Base-by-base conservation (phyloP, 2,113 vertebrate genomes). In the Semicossyphus pulcher region DNA sequence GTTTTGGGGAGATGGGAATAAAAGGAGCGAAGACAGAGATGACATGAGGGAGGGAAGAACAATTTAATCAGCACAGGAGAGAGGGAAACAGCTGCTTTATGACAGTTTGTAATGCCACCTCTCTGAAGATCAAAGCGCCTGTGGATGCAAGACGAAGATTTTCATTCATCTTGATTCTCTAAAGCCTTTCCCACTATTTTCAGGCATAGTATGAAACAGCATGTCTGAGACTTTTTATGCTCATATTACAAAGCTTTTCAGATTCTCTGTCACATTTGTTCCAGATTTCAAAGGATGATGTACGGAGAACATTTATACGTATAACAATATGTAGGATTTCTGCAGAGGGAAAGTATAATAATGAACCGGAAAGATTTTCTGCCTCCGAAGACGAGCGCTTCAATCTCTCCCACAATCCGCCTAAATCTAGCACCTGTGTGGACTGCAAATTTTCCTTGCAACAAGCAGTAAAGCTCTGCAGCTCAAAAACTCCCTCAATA, bases 1-100 rank as follows among this genome's bases (percentile, higher is more conserved):
- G 65, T 54, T 76, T 79, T 29, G 20, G 12, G 21, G 37, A 25
- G 51, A 64, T 56, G 37, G 26, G 26, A 71, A 34, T 37, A 36
- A 82, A 63, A 61, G 39, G n/a, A 45, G 47, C 14, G 25, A 48
- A 44, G 54, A 28, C 39, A 9, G 12, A n/a, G 41, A 62, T 48
- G 63, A 72, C 21, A 1, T 14, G 65, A 72, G 49, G 39, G 76
- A 61, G 58, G 66, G 76, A 76, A 59, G 57, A 76, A 74, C 73
- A 85, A 76, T 75, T 86, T 48, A 67, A 76, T 79, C 54, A 52
- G 41, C 49, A 45, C 53, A 64, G 51, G 41, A 79, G 5, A n/a
- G 74, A 75, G 60, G n/a, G 86, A 83, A 85, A 48, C 77, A 81
- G 44, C 76, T 85, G 77, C 76, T 67, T 52, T 32, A 41, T 72